phyloP scores from a whole-genome alignment of 92 coral and sea anemone species.

The Zoanthus solanderi region DNA sequence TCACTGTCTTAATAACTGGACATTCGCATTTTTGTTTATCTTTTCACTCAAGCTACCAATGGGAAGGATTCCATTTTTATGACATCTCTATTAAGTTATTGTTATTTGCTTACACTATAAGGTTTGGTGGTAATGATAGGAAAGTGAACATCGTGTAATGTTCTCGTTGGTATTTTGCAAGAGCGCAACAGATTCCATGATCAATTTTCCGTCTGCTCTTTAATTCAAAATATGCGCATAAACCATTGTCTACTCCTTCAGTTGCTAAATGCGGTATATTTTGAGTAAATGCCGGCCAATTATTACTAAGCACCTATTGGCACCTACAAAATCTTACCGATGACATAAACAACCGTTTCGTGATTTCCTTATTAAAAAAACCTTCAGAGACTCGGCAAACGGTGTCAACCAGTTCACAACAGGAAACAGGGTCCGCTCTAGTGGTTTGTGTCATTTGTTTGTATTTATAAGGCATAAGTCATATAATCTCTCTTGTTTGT shows the following conservation, averaged over 20 bases:
- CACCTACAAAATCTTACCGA: background rate
- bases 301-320: background rate
- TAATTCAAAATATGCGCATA: background rate
- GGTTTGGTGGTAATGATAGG: no score
- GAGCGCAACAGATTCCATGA: no score
- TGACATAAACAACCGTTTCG: background rate
- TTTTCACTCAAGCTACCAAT: no score
- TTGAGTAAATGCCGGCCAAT: background rate
- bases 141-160: no score
- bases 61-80: no score
- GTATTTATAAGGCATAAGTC: background rate
- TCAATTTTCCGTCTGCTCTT: background rate
- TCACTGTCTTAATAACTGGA: no score
- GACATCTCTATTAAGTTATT: no score
- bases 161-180: no score
- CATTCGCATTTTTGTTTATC: no score
- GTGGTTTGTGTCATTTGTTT: constrained; percentile 1
- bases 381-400: constrained; percentile 23
- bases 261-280: background rate
- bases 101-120: no score
- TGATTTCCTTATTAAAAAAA: constrained; percentile 31
- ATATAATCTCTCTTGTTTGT: background rate
- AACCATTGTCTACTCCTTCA: background rate
- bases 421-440: constrained; percentile 18
- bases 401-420: background rate